These are phyloP conservation scores for Octomys mimax DNA, from an alignment of 2,797 vertebrate genomes.

Conservation along the genomic window DNA sequence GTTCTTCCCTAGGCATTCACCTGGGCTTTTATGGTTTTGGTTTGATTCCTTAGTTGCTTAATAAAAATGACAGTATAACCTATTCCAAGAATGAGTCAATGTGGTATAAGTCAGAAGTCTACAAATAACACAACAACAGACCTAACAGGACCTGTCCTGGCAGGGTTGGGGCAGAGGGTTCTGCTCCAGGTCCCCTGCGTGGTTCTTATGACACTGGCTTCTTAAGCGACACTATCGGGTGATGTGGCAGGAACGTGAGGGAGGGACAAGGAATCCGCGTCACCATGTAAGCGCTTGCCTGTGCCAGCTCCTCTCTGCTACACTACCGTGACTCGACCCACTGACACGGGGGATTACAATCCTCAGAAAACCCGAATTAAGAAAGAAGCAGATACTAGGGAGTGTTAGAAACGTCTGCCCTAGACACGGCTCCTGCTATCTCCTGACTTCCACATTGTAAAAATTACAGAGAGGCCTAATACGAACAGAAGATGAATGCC, in stretches of 20 bases:
- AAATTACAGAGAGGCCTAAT: neutral
- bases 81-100: neutral
- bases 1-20: neutral
- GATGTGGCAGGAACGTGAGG: neutral
- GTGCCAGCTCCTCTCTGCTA: neutral
- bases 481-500: neutral
- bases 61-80: neutral
- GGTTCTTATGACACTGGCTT: neutral
- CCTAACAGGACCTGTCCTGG: neutral
- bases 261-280: neutral
- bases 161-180: too few relatives aligned
- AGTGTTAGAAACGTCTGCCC: neutral
- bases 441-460: neutral
- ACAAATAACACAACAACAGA: neutral
- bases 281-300: neutral
- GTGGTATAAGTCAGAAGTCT: fast-evolving
- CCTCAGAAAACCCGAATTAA: neutral
- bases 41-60: neutral
- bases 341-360: neutral
- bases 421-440: neutral
- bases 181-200: fast-evolving
- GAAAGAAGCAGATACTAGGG: neutral
- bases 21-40: neutral
- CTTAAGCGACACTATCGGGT: neutral
- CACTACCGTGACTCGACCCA: fast-evolving